A percentile compares a stretch with the other conserved stretches of the same genome.
phyloP scores from a whole-genome alignment of 2,888 invertebrate species.

The Taenaris catops region DNA sequence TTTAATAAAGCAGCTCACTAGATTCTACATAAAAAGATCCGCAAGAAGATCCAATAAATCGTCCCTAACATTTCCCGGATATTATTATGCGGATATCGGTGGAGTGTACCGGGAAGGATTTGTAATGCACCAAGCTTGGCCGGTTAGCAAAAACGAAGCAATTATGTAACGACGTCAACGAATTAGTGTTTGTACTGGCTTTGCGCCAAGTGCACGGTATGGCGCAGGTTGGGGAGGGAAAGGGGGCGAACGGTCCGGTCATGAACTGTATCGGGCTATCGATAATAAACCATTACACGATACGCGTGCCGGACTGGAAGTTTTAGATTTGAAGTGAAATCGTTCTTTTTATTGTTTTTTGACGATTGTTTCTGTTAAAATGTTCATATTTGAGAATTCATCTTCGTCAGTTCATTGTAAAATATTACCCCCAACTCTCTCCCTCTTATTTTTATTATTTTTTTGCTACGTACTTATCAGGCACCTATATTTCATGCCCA shows the following conservation, averaged over 20 bases:
- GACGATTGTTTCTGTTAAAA: no score
- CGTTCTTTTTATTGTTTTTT: no score
- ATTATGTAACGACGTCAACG: conserved; percentile 68
- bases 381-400: no score
- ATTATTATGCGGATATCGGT: conserved; percentile 5
- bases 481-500: no score
- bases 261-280: conserved; percentile 23
- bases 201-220: conserved; percentile 50
- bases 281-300: conserved; percentile 19
- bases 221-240: conserved; percentile 12
- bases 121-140: conserved; percentile 17
- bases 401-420: no score
- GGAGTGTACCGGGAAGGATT: conserved; percentile 11
- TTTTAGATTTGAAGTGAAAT: neutral
- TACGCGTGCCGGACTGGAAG: conserved; percentile 6
- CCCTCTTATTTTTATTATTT: no score
- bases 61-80: conserved; percentile 5
- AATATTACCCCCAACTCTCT: no score
- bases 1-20: neutral
- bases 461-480: no score
- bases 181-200: conserved; percentile 67
- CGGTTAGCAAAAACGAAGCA: conserved; percentile 58
- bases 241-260: conserved; percentile 5
- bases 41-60: neutral
- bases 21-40: neutral